Percentiles rank a stretch among this genome's conserved stretches.
These are phyloP conservation scores for Myiopsitta monachus DNA, from an alignment of 2,113 vertebrate species.

Conservation along the genomic window DNA sequence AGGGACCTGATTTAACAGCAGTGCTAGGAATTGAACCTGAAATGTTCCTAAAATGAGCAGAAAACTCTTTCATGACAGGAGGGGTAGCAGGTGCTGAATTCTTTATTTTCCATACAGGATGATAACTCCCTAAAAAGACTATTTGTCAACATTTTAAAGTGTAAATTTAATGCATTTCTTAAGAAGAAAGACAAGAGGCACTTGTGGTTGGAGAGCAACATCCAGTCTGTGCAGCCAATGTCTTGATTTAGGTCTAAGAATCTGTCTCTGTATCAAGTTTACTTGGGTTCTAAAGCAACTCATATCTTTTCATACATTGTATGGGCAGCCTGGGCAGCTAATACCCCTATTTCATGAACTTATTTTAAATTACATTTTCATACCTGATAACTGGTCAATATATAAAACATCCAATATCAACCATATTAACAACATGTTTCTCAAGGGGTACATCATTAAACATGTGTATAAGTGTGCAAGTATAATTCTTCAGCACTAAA, in stretches of 20 bases:
- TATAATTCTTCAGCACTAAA: background rate
- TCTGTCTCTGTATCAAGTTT: background rate
- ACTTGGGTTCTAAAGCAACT: background rate
- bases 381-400: background rate
- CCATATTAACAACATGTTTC: background rate
- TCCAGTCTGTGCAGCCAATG: background rate
- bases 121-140: background rate
- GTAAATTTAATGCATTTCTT: background rate
- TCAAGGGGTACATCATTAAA: background rate
- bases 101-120: background rate
- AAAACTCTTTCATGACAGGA: background rate
- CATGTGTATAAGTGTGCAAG: accelerated
- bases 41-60: background rate
- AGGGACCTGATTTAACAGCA: background rate
- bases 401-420: background rate
- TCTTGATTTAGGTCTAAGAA: background rate
- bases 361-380: background rate
- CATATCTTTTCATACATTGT: background rate
- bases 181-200: background rate
- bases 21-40: background rate
- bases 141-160: background rate
- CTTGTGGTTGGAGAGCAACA: background rate
- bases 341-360: accelerated
- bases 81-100: background rate
- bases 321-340: background rate